Conservation (phyloP, 2,797 vertebrate genomes). For the Diplodus sargus region DNA sequence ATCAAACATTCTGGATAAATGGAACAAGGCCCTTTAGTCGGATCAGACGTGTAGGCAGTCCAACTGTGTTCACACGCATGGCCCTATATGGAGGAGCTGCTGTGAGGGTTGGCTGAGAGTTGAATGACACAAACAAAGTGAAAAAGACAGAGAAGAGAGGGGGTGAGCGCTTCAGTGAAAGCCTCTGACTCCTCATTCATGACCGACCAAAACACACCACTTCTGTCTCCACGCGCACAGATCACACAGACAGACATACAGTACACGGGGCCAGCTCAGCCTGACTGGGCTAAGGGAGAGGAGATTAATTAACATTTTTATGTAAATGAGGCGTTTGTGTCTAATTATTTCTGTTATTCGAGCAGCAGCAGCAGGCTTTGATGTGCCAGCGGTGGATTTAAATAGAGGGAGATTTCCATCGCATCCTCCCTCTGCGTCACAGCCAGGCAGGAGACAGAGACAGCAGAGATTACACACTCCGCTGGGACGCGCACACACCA, state of each 20-base stretch:
- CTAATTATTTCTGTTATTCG: conserved; percentile 88
- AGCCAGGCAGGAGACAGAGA: conserved; percentile 94
- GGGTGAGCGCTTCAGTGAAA: conserved; percentile 19
- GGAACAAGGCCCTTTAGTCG: conserved; percentile 24
- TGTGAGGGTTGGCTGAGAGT: conserved; percentile 1
- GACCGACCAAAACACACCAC: conserved; percentile 41
- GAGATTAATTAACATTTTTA: conserved; percentile 99
- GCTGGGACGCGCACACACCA: conserved; percentile 58
- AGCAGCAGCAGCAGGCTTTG: conserved; percentile 90
- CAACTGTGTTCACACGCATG: conserved; percentile 25
- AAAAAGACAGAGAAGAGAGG: neutral
- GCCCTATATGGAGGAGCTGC: conserved; percentile 4
- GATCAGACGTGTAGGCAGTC: conserved; percentile 20
- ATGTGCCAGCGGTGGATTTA: conserved; percentile 98
- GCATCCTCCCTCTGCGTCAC: conserved; percentile 93
- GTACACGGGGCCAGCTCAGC: conserved; percentile 47
- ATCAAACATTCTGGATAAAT: conserved; percentile 31
- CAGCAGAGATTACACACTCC: conserved; percentile 82
- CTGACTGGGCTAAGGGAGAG: conserved; percentile 84
- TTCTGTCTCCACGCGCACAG: conserved; percentile 33
- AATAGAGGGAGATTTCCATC: conserved; percentile 98
- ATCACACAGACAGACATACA: conserved; percentile 51
- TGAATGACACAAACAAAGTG: conserved; percentile 41
- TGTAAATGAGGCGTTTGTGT: conserved; percentile 95
- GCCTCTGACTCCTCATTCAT: conserved; percentile 48